Base-by-base conservation (phyloP, 1,140 invertebrate species). In the Diorhabda elongata region DNA sequence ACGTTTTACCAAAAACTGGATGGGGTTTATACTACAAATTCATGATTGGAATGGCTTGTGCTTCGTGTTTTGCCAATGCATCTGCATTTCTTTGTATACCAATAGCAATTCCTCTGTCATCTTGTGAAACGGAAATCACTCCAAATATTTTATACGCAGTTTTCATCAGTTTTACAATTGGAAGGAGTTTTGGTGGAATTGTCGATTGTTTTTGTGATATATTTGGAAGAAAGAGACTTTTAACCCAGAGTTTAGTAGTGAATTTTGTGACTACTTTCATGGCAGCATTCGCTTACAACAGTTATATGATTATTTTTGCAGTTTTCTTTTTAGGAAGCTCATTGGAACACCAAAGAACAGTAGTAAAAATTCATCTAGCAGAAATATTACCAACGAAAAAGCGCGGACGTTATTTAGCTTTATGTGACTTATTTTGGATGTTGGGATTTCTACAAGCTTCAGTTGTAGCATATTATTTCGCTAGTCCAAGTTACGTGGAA, bases 281-380 rank as follows among this genome's bases (percentile, higher is more conserved):
- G 11, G 63, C 69, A 42, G 74, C 75, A 3, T 79, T 79, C 64
- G 69, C 75, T 5, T 76, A 74, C 63, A 71, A 72, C 56, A 60
- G 61, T 61, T 62, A 67, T 7, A 66, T 76, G 2, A 69, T 76
- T 26, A 68, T 74, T n/a, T 56, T 67, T 7, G 61, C 70, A 42
- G 44, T 64, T 0, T 61, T 77, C 0, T 60, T 73, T 45, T 67
- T 77, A 57, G 78, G 75, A 58, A 58, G 67, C 41, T 75, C 75
- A 44, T 58, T 78, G 44, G 69, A 73, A 63, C 61, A 69, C 9
- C 74, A 74, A 67, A 43, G 60, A 42, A 66, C 58, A 9, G 64
- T 71, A 8, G 56, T 73, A 6, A 77, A 73, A 72, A 67, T 79
- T 44, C 66, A 75, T 11, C 8, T 77, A 6, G 62, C 70, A 2